Percentiles rank a stretch among this genome's conserved stretches.
phyloP scores from a whole-genome alignment of 1,140 invertebrate species.

The Halotydeus destructor region DNA sequence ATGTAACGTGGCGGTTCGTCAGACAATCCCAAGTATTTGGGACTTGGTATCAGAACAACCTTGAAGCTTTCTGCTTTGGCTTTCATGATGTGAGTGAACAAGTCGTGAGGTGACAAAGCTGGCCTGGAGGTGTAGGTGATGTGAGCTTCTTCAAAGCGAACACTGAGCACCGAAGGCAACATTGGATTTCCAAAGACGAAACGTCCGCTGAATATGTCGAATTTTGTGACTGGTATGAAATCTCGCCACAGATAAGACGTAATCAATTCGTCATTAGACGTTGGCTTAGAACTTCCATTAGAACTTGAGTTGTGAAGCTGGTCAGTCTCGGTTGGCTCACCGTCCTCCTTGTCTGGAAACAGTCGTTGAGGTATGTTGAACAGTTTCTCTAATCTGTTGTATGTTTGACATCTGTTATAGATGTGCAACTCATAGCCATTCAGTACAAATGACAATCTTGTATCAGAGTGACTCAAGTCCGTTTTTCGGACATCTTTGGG shows the following conservation, averaged over 20 bases:
- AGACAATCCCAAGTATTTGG: conserved; percentile 71
- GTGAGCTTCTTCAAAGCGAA: conserved; percentile 82
- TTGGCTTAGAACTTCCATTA: background rate
- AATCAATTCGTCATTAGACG: conserved; percentile 5
- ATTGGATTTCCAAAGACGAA: conserved; percentile 90
- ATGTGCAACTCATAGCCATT: conserved; percentile 91
- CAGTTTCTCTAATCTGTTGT: conserved; percentile 62
- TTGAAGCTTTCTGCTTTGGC: conserved; percentile 85
- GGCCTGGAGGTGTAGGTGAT: conserved; percentile 87
- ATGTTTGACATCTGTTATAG: conserved; percentile 76
- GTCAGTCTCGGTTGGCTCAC: background rate
- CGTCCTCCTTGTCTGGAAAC: background rate
- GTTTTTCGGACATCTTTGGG: conserved; percentile 51
- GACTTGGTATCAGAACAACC: conserved; percentile 76
- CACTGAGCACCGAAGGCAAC: conserved; percentile 72
- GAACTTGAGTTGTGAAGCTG: background rate
- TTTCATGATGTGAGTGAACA: conserved; percentile 90
- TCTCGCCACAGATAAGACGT: conserved; percentile 56
- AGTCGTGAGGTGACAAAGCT: conserved; percentile 69
- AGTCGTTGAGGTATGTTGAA: conserved; percentile 35
- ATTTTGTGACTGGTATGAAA: conserved; percentile 86
- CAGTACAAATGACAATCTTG: conserved; percentile 70
- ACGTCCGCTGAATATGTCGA: conserved; percentile 70
- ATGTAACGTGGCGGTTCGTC: conserved; percentile 91
- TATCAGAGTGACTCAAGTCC: conserved; percentile 90